Percentiles rank a stretch among this genome's conserved stretches.
These are phyloP conservation scores for Spodoptera frugiperda DNA, from an alignment of 1,140 invertebrate genomes.

Conservation along the genomic window DNA sequence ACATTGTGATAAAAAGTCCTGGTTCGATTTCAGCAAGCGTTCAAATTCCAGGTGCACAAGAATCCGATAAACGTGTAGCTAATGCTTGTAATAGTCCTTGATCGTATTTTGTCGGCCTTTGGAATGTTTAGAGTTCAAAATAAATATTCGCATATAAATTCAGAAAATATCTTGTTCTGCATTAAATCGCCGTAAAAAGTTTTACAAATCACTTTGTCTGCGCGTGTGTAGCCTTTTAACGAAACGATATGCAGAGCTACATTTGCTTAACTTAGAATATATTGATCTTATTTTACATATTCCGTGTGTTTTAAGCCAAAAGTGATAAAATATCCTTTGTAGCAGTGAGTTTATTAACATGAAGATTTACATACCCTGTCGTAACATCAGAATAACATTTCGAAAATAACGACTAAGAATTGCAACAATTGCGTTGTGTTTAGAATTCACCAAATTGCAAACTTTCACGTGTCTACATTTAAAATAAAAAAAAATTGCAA, in stretches of 20 bases:
- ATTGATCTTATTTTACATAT: conserved; percentile 37
- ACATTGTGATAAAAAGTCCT: not conserved
- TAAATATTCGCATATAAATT: conserved; percentile 25
- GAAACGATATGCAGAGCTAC: not conserved
- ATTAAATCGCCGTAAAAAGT: conserved; percentile 40
- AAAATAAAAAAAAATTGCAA: conserved; percentile 30
- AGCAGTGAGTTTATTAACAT: conserved; percentile 1
- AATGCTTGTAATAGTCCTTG: conserved; percentile 4
- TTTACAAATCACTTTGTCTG: conserved; percentile 20
- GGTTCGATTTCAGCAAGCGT: not conserved
- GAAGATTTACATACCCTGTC: conserved; percentile 30
- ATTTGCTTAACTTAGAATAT: conserved; percentile 33
- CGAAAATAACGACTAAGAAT: conserved; percentile 31
- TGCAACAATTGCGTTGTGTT: conserved; percentile 38
- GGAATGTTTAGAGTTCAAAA: conserved; percentile 27
- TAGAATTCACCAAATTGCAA: conserved; percentile 35
- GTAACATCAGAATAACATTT: conserved; percentile 38
- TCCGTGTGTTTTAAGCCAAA: not conserved
- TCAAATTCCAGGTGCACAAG: no score
- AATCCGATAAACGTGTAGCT: not conserved
- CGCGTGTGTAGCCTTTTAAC: conserved; percentile 28
- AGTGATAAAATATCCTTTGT: conserved; percentile 7
- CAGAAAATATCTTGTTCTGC: conserved; percentile 27
- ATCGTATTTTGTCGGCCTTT: conserved; percentile 29
- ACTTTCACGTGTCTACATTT: conserved; percentile 41